These are phyloP conservation scores for Gonatopus flavifemur DNA, from an alignment of 1,140 invertebrate species.

Conservation along the genomic window DNA sequence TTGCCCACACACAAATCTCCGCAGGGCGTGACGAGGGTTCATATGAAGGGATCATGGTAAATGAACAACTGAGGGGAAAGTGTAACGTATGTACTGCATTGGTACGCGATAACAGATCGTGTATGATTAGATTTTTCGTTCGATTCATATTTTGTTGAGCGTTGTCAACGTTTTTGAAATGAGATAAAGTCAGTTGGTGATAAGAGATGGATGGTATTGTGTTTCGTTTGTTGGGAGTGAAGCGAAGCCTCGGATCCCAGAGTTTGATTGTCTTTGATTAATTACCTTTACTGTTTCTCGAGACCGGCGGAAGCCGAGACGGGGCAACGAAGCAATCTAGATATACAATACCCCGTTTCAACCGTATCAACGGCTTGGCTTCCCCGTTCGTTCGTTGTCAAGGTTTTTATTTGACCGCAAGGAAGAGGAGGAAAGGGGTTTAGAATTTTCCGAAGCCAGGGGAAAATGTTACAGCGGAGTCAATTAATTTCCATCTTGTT, in stretches of 20 bases:
- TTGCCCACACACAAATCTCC: conserved; percentile 5
- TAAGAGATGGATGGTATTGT: conserved; percentile 35
- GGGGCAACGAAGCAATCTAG: conserved; percentile 52
- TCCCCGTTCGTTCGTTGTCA: too few species aligned
- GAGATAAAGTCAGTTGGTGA: too few species aligned
- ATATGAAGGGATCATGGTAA: too few species aligned
- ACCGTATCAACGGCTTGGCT: conserved; percentile 46
- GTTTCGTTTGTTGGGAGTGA: conserved; percentile 46
- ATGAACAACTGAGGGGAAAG: conserved; percentile 15
- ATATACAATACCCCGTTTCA: conserved; percentile 55
- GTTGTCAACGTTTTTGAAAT: too few species aligned
- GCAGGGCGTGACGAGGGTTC: conserved; percentile 18
- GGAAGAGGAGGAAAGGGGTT: too few species aligned
- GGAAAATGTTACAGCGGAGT: too few species aligned
- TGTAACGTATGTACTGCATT: too few species aligned
- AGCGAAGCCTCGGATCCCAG: conserved; percentile 43
- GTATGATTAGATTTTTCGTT: too few species aligned
- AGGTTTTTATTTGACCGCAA: not conserved
- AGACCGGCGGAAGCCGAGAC: conserved; percentile 39
- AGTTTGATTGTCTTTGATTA: conserved; percentile 59
- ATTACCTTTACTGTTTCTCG: conserved; percentile 48
- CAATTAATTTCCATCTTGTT: too few species aligned
- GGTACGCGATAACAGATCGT: too few species aligned
- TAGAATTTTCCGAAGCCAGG: too few species aligned
- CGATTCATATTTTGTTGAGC: too few species aligned